Evolutionary conservation across 2,888 invertebrate species (phyloP), one percentile per base, ranked within the genome.

Genomic region (Autographa pulchrina): DNA sequence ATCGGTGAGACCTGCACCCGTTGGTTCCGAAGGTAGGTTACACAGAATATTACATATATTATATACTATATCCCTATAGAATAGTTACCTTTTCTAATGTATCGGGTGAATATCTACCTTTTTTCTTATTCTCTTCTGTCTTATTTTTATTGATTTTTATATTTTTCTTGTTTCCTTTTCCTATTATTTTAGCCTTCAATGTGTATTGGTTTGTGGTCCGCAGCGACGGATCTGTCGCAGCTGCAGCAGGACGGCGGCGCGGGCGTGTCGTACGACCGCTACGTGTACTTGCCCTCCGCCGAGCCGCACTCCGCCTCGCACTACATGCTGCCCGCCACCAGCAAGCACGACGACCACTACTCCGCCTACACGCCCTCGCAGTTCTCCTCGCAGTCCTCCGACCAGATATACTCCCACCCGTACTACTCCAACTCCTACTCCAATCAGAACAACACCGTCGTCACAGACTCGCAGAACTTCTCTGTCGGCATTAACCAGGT

Each of bases 1-100:
- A 0, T 96, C 97, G 1, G 95, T 97, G 4, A 93, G 98, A 60
- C 98, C 98, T 0, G 96, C 97, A 54, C 97, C 98, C 0, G 95
- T 98, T 5, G 98, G 98, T 5, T 97, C 97, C 0, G 98, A 98
- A 95, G 96, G 95, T 96, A 90, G 81, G 70, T 75, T 48, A 20
- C 9, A 62, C 62, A 18, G 16, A 56, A 25, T n/a, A 48, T 11
- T 35, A 35, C 35, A 5, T 32, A 6, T n/a, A n/a, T n/a, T 25
- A 25, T 25, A 25, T 25, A n/a, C 25, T 25, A 25, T 25, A 3
- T n/a, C 25, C 25, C 25, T 25, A 25, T 25, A 3, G 1, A 35
- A 35, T 8, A 35, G 7, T 35, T 35, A 35, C 7, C 9, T 20
- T 16, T 43, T 14, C 43, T 13, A 1, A 13, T 43, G 9, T 43